Base-by-base conservation (phyloP, 2,888 invertebrate genomes). In the Hemaris fuciformis region DNA sequence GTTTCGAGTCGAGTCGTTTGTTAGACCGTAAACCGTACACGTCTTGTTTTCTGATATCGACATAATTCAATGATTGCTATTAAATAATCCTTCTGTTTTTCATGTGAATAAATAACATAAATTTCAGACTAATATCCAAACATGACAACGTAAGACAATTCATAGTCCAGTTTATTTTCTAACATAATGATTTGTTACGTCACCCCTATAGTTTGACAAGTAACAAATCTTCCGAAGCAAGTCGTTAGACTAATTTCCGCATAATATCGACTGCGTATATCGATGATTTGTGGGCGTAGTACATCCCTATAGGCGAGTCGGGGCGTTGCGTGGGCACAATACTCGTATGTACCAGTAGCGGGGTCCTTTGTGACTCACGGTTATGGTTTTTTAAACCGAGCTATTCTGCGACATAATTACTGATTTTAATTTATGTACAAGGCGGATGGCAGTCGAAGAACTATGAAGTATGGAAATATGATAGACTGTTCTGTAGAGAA, bases 301-400 rank as follows among this genome's bases (percentile, higher is more conserved):
- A 53, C 48, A 53, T 60, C 53, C 48, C 53, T 60, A 46, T 38
- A 13, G 25, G 7, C 38, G 27, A 70, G 68, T 70, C 74, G 72
- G 74, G 77, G 66, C 59, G 66, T 69, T 60, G 84, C 80, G 85
- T 85, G 81, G 84, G 84, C 79, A 67, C 70, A 62, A 67, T 70
- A 68, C 72, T 66, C 78, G 84, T 83, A 80, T 83, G 83, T 63
- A 71, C 74, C 73, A 73, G 85, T 81, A 83, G 84, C 82, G 77
- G 78, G 66, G 64, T 62, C 64, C 70, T 73, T 80, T 80, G 73
- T 77, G 70, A 71, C 59, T 68, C 67, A 67, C 58, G 38, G n/a
- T 20, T 25, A 53, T 15, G 31, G 15, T 6, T 23, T 25, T 46
- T 23, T 23, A 31, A 31, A 18, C 27, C 31, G 53, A n/a, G 15